These are phyloP conservation scores for Ormyrus rosae DNA, from an alignment of 2,888 invertebrate species.

Conservation along the genomic window DNA sequence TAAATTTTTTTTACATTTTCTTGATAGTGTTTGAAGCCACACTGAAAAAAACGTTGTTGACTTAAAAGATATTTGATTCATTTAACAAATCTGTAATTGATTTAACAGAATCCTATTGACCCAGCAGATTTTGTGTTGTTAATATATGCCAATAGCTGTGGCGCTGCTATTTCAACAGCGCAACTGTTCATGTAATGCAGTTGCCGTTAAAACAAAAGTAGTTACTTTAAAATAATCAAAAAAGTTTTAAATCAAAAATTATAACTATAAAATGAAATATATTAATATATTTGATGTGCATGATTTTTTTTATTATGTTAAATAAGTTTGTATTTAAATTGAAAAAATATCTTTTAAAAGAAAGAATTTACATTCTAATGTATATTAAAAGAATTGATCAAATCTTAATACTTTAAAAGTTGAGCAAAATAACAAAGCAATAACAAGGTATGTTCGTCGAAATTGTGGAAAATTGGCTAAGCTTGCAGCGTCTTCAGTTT, in stretches of 20 bases:
- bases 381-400: not conserved
- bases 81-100: not conserved
- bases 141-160: not conserved
- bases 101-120: not conserved
- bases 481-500: no score
- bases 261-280: not conserved
- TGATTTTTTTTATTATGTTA: not conserved
- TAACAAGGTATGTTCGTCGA: not conserved
- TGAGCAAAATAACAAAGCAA: not conserved
- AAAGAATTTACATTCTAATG: not conserved
- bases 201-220: not conserved
- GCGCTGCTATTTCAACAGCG: not conserved
- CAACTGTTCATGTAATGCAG: not conserved
- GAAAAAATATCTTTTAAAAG: not conserved
- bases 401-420: not conserved
- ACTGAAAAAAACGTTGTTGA: not conserved
- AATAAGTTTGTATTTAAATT: not conserved
- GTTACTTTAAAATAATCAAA: not conserved
- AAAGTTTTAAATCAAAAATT: not conserved
- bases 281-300: not conserved
- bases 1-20: no score
- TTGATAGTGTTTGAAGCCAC: no score
- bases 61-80: not conserved
- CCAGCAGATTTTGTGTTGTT: not conserved
- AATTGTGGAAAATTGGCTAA: not conserved